Base-by-base conservation (phyloP, 2,797 vertebrate species). In the Xenopus petersii region DNA sequence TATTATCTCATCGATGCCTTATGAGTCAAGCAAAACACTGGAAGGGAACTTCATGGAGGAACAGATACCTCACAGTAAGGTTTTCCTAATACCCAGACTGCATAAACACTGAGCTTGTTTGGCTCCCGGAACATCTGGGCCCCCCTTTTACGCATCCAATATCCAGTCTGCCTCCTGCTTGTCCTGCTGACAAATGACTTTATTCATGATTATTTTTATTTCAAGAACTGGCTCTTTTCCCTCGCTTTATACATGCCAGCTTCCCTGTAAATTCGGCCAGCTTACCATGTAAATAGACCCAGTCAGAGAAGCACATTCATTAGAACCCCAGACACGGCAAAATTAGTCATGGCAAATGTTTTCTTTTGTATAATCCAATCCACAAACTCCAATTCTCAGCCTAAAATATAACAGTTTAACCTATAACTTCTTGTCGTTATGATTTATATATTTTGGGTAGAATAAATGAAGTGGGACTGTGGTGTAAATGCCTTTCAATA, bases 131-230 rank as follows among this genome's bases (percentile, higher is more conserved):
- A 73, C 71, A 73, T 78, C 76, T 30, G 73, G 60, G 70, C 9
- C 61, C 15, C 59, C 11, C 55, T 49, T 47, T 68, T 55, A 51
- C 49, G 63, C 70, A 69, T 68, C 65, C 49, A 42, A 21, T 48
- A 71, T 54, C 51, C 67, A 36, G 64, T 13, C 30, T 17, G 66
- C 26, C 26, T 30, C 26, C 26, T 30, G 26, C 26, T 30, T 30
- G 26, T 21, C 24, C 30, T 21, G 58, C 59, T 73, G 71, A 78
- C 75, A 77, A 58, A 73, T 67, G 42, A 64, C 11, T 73, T 78
- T 78, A 78, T 78, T 78, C 76, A 78, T 70, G 26, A 70, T 62
- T 73, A 70, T 78, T 78, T 69, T 78, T 73, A 69, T 70, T 48
- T 78, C 69, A 36, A 36, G 33, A 36, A 36, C 33, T 42, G 36